Evolutionary conservation across 2,797 vertebrate genomes (phyloP).

Genomic region (Allobates femoralis): DNA sequence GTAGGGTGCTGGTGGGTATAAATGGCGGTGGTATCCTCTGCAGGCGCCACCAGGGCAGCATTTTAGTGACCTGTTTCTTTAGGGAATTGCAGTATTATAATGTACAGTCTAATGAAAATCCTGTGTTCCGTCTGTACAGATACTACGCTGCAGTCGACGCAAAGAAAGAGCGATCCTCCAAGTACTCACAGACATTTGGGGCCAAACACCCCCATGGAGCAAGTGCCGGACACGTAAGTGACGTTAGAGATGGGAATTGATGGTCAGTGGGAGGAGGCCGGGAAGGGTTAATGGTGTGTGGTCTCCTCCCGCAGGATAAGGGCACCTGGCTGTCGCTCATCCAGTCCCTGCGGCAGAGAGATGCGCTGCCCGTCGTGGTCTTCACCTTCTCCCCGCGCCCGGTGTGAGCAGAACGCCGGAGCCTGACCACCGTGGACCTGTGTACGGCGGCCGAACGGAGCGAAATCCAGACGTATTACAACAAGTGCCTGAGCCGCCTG

Average conservation of each 20-base stretch:
- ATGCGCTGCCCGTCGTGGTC: conserved; percentile 89
- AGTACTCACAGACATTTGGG: conserved; percentile 92
- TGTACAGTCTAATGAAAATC: no score
- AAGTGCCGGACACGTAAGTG: conserved; percentile 71
- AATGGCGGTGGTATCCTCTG: not conserved
- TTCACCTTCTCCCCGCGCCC: conserved; percentile 91
- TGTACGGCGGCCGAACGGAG: conserved; percentile 86
- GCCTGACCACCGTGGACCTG: conserved; percentile 86
- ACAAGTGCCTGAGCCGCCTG: conserved; percentile 87
- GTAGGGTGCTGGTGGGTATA: not conserved
- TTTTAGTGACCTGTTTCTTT: not conserved
- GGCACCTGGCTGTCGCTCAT: conserved; percentile 88
- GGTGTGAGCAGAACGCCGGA: conserved; percentile 89
- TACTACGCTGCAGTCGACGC: conserved; percentile 87
- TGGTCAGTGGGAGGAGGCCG: not conserved
- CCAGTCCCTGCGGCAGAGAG: conserved; percentile 83
- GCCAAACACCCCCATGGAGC: conserved; percentile 78
- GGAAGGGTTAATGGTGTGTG: not conserved
- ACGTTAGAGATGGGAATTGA: not conserved
- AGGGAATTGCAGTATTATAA: not conserved
- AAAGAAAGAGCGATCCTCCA: conserved; percentile 90
- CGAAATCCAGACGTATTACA: conserved; percentile 90
- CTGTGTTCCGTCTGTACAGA: conserved; percentile 67
- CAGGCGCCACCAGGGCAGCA: not conserved
- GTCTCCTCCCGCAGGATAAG: conserved; percentile 78